Percentiles rank a stretch among this genome's conserved stretches.
Conservation (phyloP, 2,113 vertebrate species). For the Sciurus niger region DNA sequence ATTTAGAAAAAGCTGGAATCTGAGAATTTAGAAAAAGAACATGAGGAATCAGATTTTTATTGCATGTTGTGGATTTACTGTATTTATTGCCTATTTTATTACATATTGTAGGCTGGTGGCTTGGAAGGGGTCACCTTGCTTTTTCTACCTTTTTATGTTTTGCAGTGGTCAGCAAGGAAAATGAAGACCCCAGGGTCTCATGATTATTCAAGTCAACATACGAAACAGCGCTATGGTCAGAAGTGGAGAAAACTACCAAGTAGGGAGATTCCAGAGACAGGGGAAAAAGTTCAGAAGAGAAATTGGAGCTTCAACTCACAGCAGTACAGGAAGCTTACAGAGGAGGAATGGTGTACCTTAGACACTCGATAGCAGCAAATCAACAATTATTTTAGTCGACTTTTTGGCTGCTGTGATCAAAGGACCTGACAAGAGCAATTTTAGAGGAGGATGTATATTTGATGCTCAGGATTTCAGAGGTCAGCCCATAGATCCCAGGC, state of each 20-base stretch:
- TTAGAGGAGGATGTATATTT: too few species aligned
- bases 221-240: background rate
- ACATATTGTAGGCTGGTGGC: background rate
- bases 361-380: background rate
- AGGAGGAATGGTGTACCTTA: background rate
- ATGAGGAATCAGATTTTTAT: background rate
- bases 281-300: background rate
- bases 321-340: background rate
- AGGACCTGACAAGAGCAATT: too few species aligned
- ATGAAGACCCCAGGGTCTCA: background rate
- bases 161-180: background rate
- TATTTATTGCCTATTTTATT: too few species aligned
- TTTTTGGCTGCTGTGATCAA: too few species aligned
- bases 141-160: background rate
- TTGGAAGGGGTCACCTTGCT: background rate
- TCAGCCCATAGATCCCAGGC: too few species aligned
- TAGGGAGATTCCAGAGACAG: background rate
- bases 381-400: background rate
- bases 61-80: background rate
- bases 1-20: background rate
- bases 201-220: background rate
- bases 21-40: background rate
- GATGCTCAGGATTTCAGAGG: too few species aligned
- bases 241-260: background rate
- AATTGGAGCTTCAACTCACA: background rate